Evolutionary conservation across 2,888 invertebrate genomes (phyloP), one percentile per base, ranked within the genome.

Genomic region (Chaetogeoica ovagalla): DNA sequence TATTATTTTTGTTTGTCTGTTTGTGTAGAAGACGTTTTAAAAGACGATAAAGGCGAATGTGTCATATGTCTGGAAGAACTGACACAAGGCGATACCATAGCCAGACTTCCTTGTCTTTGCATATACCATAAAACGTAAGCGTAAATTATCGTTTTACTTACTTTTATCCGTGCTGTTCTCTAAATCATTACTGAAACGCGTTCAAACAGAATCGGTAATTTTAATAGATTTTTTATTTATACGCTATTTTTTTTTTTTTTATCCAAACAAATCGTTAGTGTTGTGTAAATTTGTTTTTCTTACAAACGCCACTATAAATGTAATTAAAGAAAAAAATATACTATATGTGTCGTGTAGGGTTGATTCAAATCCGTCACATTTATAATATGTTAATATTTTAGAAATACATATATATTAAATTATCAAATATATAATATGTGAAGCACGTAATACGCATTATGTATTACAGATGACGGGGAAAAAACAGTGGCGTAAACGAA

Each of bases 1-100:
- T 17, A 52, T 57, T 66, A 1, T 74, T 17, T 23, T 60, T 52
- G 82, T 83, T 84, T 91, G 30, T 30, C 30, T 30, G 30, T 30
- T 30, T 30, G 30, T 92, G 71, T 91, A 98, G 98, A 98, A 93
- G 98, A 98, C 88, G 92, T 97, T 86, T 89, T 98, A 88, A 92
- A 92, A 85, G 97, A 97, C 87, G 92, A 95, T 86, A 98, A 98
- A 89, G 98, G 97, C 83, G 98, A 98, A 89, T 98, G 98, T 90
- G 96, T 97, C 86, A 98, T 98, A 88, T 99, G 98, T 89, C 91
- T 98, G 86, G 98, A 99, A 88, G 98, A 98, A 87, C 91, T 99
- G 87, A 91, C 91, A 86, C 92, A 95, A 86, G 98, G 98, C 82
- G 95, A 98, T 89, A 94, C 94, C 85, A 98, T 99, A 88, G 98